These are phyloP conservation scores for Nudaria mundana DNA, from an alignment of 2,888 invertebrate genomes.

Conservation along the genomic window DNA sequence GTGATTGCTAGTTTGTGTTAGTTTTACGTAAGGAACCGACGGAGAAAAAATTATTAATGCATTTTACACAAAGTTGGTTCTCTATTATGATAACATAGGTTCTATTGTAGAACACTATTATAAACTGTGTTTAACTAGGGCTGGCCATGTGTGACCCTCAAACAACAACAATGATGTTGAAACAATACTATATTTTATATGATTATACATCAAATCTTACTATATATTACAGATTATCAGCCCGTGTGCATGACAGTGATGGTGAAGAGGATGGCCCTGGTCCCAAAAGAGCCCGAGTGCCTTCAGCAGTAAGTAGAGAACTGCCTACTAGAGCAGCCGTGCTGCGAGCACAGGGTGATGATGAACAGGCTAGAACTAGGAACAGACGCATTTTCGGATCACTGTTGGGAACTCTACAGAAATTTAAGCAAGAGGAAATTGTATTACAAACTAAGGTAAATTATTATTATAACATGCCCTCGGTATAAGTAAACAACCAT, in stretches of 20 bases:
- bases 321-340: slow-evolving; percentile 85
- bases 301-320: slow-evolving; percentile 92
- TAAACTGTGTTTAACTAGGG: too few species aligned
- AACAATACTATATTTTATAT: not conserved
- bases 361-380: slow-evolving; percentile 89
- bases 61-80: too few species aligned
- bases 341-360: slow-evolving; percentile 88
- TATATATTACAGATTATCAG: slow-evolving; percentile 52
- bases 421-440: slow-evolving; percentile 97
- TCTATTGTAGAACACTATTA: too few species aligned
- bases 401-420: slow-evolving; percentile 95
- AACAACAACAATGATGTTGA: too few species aligned
- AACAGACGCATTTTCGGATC: slow-evolving; percentile 98
- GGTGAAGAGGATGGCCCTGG: slow-evolving; percentile 69
- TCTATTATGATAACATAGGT: too few species aligned
- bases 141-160: too few species aligned
- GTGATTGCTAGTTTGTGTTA: slow-evolving; percentile 7
- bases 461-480: too few species aligned
- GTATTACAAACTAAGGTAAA: slow-evolving; percentile 90
- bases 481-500: too few species aligned
- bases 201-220: not conserved
- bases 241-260: slow-evolving; percentile 71
- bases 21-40: slow-evolving; percentile 1
- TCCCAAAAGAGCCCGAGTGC: slow-evolving; percentile 55
- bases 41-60: too few species aligned